phyloP scores from a whole-genome alignment of 2,113 vertebrate species.

The Chionodraco myersi region DNA sequence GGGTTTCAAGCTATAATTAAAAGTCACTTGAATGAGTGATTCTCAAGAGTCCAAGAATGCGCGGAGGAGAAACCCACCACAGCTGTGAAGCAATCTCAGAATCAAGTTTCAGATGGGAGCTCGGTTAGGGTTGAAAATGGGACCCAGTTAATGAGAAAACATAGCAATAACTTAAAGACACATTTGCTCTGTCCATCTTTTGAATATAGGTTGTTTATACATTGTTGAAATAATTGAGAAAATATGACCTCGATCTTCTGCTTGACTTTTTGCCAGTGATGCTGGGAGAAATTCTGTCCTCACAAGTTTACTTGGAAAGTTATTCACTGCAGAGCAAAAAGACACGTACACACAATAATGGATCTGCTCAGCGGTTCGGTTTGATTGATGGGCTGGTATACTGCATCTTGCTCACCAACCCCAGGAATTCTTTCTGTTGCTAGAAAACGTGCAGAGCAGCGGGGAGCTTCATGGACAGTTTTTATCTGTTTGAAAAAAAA shows the following conservation, averaged over 20 bases:
- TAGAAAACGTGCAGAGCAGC: constrained; percentile 18
- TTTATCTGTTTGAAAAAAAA: background rate
- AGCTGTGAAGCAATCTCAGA: constrained; percentile 25
- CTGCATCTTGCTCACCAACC: constrained; percentile 18
- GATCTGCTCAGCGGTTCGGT: constrained; percentile 21
- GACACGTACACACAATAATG: constrained; percentile 28
- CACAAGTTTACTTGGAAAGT: constrained; percentile 14
- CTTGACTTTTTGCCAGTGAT: background rate
- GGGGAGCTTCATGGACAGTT: background rate
- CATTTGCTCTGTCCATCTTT: background rate
- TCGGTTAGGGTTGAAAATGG: background rate
- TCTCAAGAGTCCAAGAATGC: constrained; percentile 31
- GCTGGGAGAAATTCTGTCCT: background rate
- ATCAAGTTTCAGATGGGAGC: constrained; percentile 9
- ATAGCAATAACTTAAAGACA: background rate
- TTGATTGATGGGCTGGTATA: constrained; percentile 50
- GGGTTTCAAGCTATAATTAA: constrained; percentile 47
- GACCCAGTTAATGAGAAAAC: background rate
- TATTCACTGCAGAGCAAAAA: constrained; percentile 33
- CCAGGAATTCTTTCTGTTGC: constrained; percentile 24
- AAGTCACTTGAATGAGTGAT: constrained; percentile 40
- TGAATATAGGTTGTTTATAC: too few species aligned
- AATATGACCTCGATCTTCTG: background rate
- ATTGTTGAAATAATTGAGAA: background rate
- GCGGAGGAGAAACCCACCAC: constrained; percentile 25